These are phyloP conservation scores for Melanotaenia duboulayi DNA, from an alignment of 2,113 vertebrate genomes.

Conservation along the genomic window DNA sequence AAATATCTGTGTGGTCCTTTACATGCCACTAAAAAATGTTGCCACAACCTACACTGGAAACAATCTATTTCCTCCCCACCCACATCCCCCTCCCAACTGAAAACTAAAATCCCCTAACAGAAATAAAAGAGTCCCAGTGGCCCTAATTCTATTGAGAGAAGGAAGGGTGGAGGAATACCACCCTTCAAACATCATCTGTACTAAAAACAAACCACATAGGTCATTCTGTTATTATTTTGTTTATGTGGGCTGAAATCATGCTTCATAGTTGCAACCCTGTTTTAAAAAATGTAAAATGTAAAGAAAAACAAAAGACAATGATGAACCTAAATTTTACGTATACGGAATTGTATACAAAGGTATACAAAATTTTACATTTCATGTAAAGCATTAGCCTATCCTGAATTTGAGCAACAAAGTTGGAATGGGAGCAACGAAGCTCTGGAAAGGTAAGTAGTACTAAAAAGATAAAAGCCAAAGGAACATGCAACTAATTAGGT, in stretches of 20 bases:
- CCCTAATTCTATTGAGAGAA: conserved; percentile 60
- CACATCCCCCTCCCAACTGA: conserved; percentile 50
- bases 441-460: no score
- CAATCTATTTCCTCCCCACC: conserved; percentile 76
- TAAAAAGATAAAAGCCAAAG: no score
- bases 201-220: conserved; percentile 1
- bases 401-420: no score
- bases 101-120: conserved; percentile 25
- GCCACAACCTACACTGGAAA: conserved; percentile 38
- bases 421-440: no score
- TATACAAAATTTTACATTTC: no score
- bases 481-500: no score
- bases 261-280: no score
- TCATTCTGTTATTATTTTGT: not conserved
- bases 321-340: no score
- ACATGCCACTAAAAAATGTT: not conserved
- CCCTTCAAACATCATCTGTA: conserved; percentile 33
- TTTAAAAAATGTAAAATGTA: no score
- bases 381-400: no score
- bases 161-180: conserved; percentile 60
- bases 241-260: not conserved
- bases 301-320: no score
- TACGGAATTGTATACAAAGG: no score
- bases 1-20: not conserved
- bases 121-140: conserved; percentile 63